A percentile compares a stretch with the other conserved stretches of the same genome.
Conservation (phyloP, 2,113 vertebrate species). For the Haliaeetus leucogaster region DNA sequence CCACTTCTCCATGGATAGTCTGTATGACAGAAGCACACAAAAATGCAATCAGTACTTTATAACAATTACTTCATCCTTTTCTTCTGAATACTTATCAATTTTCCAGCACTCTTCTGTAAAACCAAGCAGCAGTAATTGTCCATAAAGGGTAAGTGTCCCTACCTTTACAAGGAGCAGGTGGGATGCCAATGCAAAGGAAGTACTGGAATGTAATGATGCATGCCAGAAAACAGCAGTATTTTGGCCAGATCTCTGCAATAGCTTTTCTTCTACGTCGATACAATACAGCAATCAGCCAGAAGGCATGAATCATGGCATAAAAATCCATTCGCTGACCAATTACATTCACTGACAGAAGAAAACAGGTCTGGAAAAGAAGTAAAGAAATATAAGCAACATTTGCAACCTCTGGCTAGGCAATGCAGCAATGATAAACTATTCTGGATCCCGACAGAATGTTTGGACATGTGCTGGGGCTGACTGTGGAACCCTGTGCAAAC, state of each 20-base stretch:
- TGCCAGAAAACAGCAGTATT: constrained; percentile 95
- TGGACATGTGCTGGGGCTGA: rapidly evolving
- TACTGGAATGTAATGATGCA: constrained; percentile 94
- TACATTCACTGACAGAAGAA: constrained; percentile 91
- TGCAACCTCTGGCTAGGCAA: background rate
- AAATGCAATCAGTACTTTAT: background rate
- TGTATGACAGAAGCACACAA: constrained; percentile 54
- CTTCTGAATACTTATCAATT: background rate
- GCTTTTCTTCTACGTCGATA: constrained; percentile 92
- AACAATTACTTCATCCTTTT: background rate
- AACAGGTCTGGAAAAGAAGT: constrained; percentile 84
- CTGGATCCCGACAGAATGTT: background rate
- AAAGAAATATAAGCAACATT: background rate
- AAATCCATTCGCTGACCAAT: constrained; percentile 98
- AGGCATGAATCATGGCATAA: constrained; percentile 93
- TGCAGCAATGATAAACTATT: background rate
- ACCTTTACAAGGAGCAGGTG: constrained; percentile 87
- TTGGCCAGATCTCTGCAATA: constrained; percentile 95
- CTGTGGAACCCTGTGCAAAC: background rate
- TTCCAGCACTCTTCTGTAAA: background rate
- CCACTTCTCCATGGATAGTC: constrained; percentile 95
- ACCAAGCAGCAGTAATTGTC: background rate
- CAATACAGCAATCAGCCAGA: constrained; percentile 88
- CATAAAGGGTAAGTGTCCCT: background rate
- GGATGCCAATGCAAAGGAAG: constrained; percentile 95